Evolutionary conservation across 2,797 vertebrate genomes (phyloP).

Genomic region (Gephyroberyx darwinii): DNA sequence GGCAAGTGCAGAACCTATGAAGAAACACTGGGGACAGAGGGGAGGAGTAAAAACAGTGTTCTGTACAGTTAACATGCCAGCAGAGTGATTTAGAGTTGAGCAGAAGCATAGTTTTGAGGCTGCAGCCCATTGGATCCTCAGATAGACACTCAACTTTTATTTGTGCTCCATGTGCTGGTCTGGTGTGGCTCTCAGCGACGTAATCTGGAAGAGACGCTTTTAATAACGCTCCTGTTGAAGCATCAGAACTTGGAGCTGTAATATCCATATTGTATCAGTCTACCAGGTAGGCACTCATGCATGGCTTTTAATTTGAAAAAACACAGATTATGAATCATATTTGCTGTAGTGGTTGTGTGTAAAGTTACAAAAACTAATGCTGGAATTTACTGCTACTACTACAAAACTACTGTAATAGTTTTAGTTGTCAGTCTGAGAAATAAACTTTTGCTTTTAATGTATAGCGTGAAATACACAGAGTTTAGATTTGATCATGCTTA

Average conservation of each 20-base stretch:
- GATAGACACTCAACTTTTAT: slow-evolving; percentile 48
- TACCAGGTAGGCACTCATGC: slow-evolving; percentile 62
- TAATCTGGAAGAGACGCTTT: slow-evolving; percentile 30
- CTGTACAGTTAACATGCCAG: slow-evolving; percentile 65
- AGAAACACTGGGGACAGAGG: slow-evolving; percentile 68
- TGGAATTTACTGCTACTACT: too few species aligned
- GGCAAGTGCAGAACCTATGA: slow-evolving; percentile 66
- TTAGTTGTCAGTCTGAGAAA: neutral
- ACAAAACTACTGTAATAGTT: too few species aligned
- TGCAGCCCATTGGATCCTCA: slow-evolving; percentile 44
- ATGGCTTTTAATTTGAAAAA: neutral
- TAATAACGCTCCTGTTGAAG: slow-evolving; percentile 4
- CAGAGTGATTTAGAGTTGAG: slow-evolving; percentile 58
- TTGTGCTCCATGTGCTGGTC: slow-evolving; percentile 38
- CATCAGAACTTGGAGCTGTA: slow-evolving; percentile 29
- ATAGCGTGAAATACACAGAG: neutral
- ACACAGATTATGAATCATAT: neutral
- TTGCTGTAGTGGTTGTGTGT: neutral
- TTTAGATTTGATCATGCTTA: neutral
- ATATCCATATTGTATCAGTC: slow-evolving; percentile 14
- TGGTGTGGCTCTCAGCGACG: slow-evolving; percentile 6
- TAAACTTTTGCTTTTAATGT: slow-evolving; percentile 13
- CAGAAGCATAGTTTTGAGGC: slow-evolving; percentile 41
- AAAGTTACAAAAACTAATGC: neutral
- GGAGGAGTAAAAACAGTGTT: slow-evolving; percentile 72